A percentile compares a stretch with the other conserved stretches of the same genome.
phyloP scores from a whole-genome alignment of 2,797 vertebrate genomes.

The Moxostoma hubbsi region DNA sequence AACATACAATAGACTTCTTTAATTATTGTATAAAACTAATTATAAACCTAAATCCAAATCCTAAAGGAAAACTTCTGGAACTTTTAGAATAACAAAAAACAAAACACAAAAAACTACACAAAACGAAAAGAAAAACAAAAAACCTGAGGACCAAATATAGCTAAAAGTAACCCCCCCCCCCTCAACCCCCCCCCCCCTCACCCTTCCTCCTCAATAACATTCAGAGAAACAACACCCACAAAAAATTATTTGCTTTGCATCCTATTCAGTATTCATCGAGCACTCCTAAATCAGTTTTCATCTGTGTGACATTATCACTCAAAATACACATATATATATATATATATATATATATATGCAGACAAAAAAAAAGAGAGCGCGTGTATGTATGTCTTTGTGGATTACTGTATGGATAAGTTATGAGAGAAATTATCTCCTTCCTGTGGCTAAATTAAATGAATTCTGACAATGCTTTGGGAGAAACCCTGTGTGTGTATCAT shows the following conservation, averaged over 20 bases:
- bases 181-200: no score
- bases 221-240: not conserved
- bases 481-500: conserved; percentile 34
- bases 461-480: conserved; percentile 52
- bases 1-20: no score
- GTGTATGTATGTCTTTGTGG: conserved; percentile 12
- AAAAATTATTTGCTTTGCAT: not conserved
- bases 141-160: no score
- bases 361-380: not conserved
- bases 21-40: no score
- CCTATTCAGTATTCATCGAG: conserved; percentile 15
- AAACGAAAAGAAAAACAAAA: no score
- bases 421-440: not conserved
- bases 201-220: not conserved
- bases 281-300: not conserved
- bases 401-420: conserved; percentile 21
- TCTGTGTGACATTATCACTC: conserved; percentile 10
- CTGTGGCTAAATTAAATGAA: conserved; percentile 46
- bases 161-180: no score
- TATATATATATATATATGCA: no score
- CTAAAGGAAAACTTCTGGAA: no score
- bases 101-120: no score
- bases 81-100: no score
- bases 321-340: no score
- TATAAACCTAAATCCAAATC: no score